A percentile compares a stretch with the other conserved stretches of the same genome.
Evolutionary conservation across 2,888 invertebrate genomes (phyloP).

Genomic region (Caenorhabditis sp.): DNA sequence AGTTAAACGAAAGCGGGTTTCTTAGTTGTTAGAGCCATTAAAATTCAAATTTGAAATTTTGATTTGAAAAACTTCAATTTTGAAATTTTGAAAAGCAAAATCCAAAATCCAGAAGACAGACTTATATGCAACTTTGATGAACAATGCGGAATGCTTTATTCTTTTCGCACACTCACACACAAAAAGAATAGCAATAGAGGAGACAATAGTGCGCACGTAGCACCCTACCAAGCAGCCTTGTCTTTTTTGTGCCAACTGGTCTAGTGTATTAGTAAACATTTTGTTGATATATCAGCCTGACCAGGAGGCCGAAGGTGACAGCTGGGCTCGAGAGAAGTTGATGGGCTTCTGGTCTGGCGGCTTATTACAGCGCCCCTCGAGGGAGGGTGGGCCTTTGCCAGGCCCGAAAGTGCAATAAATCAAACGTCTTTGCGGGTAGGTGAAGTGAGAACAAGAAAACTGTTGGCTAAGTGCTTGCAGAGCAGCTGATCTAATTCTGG

Average conservation of each 20-base stretch:
- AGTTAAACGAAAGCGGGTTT: too few relatives aligned
- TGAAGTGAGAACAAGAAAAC: conserved; percentile 9
- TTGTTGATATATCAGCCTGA: conserved; percentile 56
- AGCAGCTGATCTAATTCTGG: not conserved
- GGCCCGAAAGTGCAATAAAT: conserved; percentile 55
- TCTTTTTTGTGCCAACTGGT: conserved; percentile 42
- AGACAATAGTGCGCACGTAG: conserved; percentile 8
- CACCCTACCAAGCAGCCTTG: not conserved
- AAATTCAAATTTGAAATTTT: too few relatives aligned
- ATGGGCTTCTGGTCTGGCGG: conserved; percentile 45
- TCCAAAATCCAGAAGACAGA: not conserved
- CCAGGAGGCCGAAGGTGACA: conserved; percentile 35
- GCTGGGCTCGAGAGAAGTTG: conserved; percentile 38
- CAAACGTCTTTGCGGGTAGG: conserved; percentile 18
- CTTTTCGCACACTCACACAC: not conserved
- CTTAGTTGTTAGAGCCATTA: too few relatives aligned
- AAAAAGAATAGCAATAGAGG: conserved; percentile 1
- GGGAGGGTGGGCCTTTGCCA: not conserved
- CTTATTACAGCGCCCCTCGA: conserved; percentile 45
- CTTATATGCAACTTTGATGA: conserved; percentile 4
- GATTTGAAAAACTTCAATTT: too few relatives aligned
- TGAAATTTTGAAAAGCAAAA: not conserved
- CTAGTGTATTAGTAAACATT: conserved; percentile 59
- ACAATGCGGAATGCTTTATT: conserved; percentile 3
- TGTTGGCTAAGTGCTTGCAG: not conserved